Evolutionary conservation across 2,888 invertebrate genomes (phyloP).

Genomic region (Seira ritae): DNA sequence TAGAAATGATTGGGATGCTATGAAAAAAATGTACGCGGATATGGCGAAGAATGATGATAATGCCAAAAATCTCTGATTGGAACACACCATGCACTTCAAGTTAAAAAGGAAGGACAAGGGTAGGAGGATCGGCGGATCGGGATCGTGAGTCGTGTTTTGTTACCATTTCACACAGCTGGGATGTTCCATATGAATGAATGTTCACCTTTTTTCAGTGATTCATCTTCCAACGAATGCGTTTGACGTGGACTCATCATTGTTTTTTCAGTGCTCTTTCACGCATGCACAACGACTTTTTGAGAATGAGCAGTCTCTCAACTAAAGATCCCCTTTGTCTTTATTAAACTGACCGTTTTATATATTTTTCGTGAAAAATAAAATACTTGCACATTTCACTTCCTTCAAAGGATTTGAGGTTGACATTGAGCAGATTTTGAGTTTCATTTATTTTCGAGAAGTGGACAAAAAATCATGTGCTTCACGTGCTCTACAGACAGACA

Average conservation of each 20-base stretch:
- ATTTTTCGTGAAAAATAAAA: background rate
- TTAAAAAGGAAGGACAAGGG: background rate
- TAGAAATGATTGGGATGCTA: conserved; percentile 31
- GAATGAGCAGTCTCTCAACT: conserved; percentile 29
- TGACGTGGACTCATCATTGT: conserved; percentile 3
- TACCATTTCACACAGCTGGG: conserved; percentile 7
- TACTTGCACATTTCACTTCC: background rate
- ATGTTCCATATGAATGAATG: conserved; percentile 1
- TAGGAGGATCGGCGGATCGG: background rate
- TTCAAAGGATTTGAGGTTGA: background rate
- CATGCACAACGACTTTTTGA: conserved; percentile 49
- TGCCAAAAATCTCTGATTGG: conserved; percentile 37
- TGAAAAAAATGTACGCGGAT: conserved; percentile 20
- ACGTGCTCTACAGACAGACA: background rate
- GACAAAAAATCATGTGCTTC: background rate
- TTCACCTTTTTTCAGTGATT: conserved; percentile 3
- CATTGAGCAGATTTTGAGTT: background rate
- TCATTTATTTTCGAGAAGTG: background rate
- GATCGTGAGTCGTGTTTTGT: background rate
- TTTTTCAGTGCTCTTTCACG: conserved; percentile 40
- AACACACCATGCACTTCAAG: conserved; percentile 24
- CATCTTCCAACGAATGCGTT: conserved; percentile 4
- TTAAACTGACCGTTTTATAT: conserved; percentile 11
- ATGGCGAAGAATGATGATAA: conserved; percentile 29
- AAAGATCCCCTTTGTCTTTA: conserved; percentile 3